A percentile compares a stretch with the other conserved stretches of the same genome.
Conservation (phyloP, 2,888 invertebrate species). For the Acheta domesticus region DNA sequence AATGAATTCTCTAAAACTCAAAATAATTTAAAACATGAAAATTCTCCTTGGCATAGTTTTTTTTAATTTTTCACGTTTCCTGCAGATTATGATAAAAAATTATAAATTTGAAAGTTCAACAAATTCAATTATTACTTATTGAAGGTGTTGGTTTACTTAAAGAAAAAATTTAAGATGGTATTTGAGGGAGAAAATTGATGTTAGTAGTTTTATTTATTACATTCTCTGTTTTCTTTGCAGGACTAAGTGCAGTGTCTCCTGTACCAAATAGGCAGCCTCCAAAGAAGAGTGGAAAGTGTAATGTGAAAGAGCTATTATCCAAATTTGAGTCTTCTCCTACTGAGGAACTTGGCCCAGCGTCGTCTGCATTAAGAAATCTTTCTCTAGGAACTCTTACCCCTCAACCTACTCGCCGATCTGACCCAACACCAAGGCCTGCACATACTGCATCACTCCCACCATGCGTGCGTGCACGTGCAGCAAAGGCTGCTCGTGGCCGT, state of each 20-base stretch:
- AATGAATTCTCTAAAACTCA: too few relatives aligned
- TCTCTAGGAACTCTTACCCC: conserved; percentile 18
- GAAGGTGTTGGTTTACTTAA: too few relatives aligned
- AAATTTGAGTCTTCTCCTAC: conserved; percentile 61
- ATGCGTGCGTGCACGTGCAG: conserved; percentile 59
- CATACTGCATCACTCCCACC: conserved; percentile 50
- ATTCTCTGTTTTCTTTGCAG: background rate
- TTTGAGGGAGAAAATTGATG: too few relatives aligned
- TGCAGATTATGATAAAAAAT: too few relatives aligned
- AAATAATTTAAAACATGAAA: too few relatives aligned
- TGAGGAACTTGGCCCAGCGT: conserved; percentile 39
- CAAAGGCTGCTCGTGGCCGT: conserved; percentile 47
- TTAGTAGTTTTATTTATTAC: too few relatives aligned
- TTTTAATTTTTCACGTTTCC: too few relatives aligned
- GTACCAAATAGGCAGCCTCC: conserved; percentile 37
- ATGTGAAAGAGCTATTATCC: conserved; percentile 61
- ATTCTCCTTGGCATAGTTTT: too few relatives aligned
- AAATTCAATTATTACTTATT: too few relatives aligned
- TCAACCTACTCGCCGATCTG: conserved; percentile 26
- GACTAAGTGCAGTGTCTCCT: background rate
- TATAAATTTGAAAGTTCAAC: too few relatives aligned
- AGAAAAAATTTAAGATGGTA: too few relatives aligned
- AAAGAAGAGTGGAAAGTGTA: conserved; percentile 48
- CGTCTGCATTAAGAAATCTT: background rate
- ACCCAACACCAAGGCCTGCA: conserved; percentile 26